Conservation (phyloP, 2,797 vertebrate species). For the Onychomys arenicola region DNA sequence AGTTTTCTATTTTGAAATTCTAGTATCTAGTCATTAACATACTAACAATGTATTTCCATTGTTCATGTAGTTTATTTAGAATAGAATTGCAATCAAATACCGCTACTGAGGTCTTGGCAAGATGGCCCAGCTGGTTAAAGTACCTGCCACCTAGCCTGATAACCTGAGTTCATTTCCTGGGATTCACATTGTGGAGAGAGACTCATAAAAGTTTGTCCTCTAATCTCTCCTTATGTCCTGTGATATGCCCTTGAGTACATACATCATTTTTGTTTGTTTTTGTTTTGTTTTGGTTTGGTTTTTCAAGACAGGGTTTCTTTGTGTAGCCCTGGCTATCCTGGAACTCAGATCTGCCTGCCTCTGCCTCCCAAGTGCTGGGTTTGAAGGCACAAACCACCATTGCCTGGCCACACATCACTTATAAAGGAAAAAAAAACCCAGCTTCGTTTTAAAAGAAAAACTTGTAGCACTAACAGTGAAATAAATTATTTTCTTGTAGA, state of each 20-base stretch:
- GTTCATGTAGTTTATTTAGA: constrained; percentile 20
- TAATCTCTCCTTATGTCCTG: not conserved
- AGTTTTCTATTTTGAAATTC: constrained; percentile 44
- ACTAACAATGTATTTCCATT: not conserved
- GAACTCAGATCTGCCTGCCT: not conserved
- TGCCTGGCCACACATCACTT: not conserved
- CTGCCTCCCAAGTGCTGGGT: not conserved
- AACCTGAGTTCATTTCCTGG: not conserved
- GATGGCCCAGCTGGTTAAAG: not conserved
- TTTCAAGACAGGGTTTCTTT: not conserved
- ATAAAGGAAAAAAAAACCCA: not conserved
- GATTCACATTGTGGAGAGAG: not conserved
- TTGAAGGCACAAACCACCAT: not conserved
- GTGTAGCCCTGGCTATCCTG: not conserved
- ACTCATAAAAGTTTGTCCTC: not conserved
- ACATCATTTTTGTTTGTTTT: not conserved
- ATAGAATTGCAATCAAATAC: not conserved
- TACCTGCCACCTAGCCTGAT: not conserved
- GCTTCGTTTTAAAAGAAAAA: not conserved
- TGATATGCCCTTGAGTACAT: not conserved
- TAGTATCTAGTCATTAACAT: not conserved
- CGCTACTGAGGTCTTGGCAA: not conserved
- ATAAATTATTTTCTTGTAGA: constrained; percentile 78
- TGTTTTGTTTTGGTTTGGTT: not conserved
- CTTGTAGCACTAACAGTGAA: not conserved